Base-by-base conservation (phyloP, 2,113 vertebrate genomes). In the Furnarius figulus region DNA sequence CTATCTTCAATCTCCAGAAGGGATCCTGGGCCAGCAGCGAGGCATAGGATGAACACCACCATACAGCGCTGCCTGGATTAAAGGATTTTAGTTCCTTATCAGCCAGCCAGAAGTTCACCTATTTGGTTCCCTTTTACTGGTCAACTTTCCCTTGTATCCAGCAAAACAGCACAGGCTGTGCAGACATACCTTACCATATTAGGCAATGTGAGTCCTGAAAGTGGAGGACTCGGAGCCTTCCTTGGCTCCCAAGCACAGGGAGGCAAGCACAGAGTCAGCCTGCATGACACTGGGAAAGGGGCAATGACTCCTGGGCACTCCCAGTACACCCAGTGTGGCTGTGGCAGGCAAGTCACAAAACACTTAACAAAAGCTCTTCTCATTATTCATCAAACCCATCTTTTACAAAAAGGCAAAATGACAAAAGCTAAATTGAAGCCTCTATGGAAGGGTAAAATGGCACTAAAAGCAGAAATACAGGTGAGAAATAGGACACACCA, bases 111-210 rank as follows among this genome's bases (percentile, higher is more conserved):
- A 49, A 44, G 59, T 66, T 87, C 85, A 96, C 90, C 97, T 98
- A 63, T 65, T 14, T 17, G 40, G 25, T 52, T 66, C 87, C 71
- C 63, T 80, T 92, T 76, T 63, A 44, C n/a, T 31, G 76, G 53
- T 35, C 74, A 89, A 94, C 92, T 88, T 92, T 65, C 67, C 70
- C 80, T 79, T 50, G 71, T 20, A 37, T 86, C 72, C 61, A 28
- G 86, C 78, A 81, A 83, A 67, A 42, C 71, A 76, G 75, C 18
- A 14, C 73, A n/a, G 96, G 59, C 73, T 50, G 17, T 63, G 89
- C 46, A 68, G 95, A 96, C 97, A 98, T 98, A 97, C 98, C 98
- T 98, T 98, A 98, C 98, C 98, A 96, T 98, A 98, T 98, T 98
- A 98, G 98, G 98, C 90, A 98, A 97, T 87, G 58, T 16, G 55